phyloP scores from a whole-genome alignment of 2,797 vertebrate genomes.

The Smutsia temminckii region DNA sequence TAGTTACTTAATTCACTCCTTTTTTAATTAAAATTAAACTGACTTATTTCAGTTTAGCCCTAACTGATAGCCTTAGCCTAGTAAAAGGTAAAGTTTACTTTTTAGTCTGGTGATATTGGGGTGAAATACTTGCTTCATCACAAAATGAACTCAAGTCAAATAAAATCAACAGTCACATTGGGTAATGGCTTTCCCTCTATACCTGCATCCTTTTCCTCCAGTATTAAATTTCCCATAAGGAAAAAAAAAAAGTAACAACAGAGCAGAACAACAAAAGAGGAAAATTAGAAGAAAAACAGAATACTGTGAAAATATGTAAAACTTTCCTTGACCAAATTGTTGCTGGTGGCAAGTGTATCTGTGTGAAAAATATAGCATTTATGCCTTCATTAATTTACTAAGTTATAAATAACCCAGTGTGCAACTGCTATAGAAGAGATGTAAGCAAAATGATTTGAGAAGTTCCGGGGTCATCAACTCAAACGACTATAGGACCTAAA shows the following conservation, averaged over 20 bases:
- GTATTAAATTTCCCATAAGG: background rate
- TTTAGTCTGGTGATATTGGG: background rate
- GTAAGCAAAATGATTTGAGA: background rate
- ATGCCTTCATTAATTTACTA: background rate
- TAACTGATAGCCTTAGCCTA: background rate
- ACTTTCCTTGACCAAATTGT: background rate
- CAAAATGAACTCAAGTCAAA: conserved; percentile 37
- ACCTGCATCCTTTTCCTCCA: background rate
- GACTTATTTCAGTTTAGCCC: background rate
- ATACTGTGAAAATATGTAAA: background rate
- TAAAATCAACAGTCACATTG: background rate
- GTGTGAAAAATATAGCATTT: background rate
- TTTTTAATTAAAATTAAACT: conserved; percentile 42
- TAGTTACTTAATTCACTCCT: conserved; percentile 49
- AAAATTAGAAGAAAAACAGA: background rate
- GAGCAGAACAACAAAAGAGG: background rate
- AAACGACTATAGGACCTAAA: background rate
- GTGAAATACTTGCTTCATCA: conserved; percentile 38
- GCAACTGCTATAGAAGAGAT: background rate
- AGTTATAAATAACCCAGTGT: background rate
- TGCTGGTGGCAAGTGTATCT: background rate
- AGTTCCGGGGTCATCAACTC: background rate
- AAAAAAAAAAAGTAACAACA: background rate
- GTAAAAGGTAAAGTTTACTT: conserved; percentile 37
- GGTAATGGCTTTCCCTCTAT: background rate